Evolutionary conservation across 2,113 vertebrate species (phyloP).

Genomic region (Phrynosoma platyrhinos): DNA sequence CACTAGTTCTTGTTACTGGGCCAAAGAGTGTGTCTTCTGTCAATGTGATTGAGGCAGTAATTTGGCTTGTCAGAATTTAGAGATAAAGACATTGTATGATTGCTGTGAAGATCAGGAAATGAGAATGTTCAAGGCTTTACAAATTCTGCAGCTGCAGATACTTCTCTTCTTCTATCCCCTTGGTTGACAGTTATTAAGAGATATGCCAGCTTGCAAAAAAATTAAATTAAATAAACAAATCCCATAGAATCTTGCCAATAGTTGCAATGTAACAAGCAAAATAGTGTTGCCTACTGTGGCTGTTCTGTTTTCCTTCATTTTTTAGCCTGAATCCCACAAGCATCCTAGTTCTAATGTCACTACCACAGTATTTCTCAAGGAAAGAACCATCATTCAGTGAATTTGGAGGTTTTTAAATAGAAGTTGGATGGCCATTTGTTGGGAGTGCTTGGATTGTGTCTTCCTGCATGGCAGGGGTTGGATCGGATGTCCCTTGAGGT

Average conservation of each 20-base stretch:
- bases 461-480: no score
- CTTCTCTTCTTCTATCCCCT: neutral
- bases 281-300: neutral
- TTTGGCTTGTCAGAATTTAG: neutral
- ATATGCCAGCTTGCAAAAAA: neutral
- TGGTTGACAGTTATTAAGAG: neutral
- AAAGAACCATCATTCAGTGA: neutral
- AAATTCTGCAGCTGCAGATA: neutral
- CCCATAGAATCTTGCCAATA: neutral
- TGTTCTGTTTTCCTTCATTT: neutral
- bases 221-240: neutral
- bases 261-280: neutral
- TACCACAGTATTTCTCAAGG: neutral
- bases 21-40: neutral
- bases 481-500: no score
- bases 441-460: no score
- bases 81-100: neutral
- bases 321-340: neutral
- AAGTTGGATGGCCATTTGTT: no score
- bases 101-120: neutral
- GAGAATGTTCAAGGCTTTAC: neutral
- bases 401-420: no score
- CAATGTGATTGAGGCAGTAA: neutral
- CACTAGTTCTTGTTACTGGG: neutral
- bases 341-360: neutral